Percentiles rank a stretch among this genome's conserved stretches.
phyloP scores from a whole-genome alignment of 2,888 invertebrate genomes.

The Brachylomia viminalis region DNA sequence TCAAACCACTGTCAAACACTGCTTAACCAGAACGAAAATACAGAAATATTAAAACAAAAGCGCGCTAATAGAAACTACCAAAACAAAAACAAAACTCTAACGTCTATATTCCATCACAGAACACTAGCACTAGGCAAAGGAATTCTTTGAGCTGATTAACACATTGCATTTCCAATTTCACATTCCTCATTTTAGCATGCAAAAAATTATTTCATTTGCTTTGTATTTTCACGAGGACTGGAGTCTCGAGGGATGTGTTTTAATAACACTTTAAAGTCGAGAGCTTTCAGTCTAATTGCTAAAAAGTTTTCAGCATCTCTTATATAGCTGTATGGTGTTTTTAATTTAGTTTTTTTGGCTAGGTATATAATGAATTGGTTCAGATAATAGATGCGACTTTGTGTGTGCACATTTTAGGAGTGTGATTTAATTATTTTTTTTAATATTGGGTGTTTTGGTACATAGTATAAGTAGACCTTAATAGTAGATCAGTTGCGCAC shows the following conservation, averaged over 20 bases:
- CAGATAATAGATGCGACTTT: slow-evolving; percentile 2
- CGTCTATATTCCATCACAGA: background rate
- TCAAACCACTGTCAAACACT: background rate
- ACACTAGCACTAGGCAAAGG: slow-evolving; percentile 11
- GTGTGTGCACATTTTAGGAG: background rate
- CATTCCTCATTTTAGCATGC: slow-evolving; percentile 47
- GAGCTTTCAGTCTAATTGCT: slow-evolving; percentile 72
- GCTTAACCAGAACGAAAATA: background rate
- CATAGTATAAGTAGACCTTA: background rate
- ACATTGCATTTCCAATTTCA: slow-evolving; percentile 47
- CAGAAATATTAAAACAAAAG: background rate
- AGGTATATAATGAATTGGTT: background rate
- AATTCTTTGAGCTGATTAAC: slow-evolving; percentile 51
- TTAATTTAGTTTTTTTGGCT: slow-evolving; percentile 31
- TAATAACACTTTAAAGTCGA: slow-evolving; percentile 69
- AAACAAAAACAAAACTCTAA: slow-evolving; percentile 10
- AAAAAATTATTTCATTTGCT: slow-evolving; percentile 62
- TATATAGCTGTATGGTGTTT: slow-evolving; percentile 32
- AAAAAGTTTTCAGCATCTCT: slow-evolving; percentile 59
- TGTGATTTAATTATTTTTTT: background rate
- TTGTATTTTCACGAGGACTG: slow-evolving; percentile 58
- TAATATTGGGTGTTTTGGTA: background rate
- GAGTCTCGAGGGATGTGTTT: slow-evolving; percentile 65
- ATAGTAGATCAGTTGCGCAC: no score
- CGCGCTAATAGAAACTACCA: background rate